Evolutionary conservation across 2,113 vertebrate species (phyloP), one percentile per base, ranked within the genome.

Genomic region (Ramphastos sulfuratus): DNA sequence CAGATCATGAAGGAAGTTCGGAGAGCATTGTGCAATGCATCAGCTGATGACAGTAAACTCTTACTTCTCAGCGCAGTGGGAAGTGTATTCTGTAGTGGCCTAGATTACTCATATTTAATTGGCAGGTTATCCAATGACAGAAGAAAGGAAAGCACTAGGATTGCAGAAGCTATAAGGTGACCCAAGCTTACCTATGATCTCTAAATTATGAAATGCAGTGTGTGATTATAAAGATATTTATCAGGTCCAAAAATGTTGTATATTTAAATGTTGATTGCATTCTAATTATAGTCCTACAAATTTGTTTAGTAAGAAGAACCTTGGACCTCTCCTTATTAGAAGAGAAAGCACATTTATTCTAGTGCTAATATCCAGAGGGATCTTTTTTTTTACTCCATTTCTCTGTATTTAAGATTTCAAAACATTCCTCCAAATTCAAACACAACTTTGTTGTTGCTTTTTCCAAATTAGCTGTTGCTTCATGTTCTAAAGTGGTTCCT

Each of bases 1-100:
- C 97, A 99, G 99, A 99, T 99, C 95, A 99, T 99, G 99, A 99
- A 99, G 97, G 99, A 99, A 97, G 98, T 99, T 77, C 98, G 98
- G 95, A 97, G 98, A 77, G 99, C 99, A 10, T 98, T 99, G 94
- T 98, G 98, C 89, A 99, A 99, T 19, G 99, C 99, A 5, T 98
- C 99, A 56, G 97, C 98, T 0, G 99, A 99, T 28, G 98, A 99
- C 97, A 99, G 99, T 97, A 99, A 99, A 91, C 97, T 99, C 44
- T 97, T 99, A 81, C 97, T 99, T 59, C 98, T 99, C 95, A 99
- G 99, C 44, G 98, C 99, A 0, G 99, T 99, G 86, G 99, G 99
- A 80, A 99, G 98, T 5, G 98, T 99, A 69, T 99, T 99, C 98
- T 99, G 99, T 97, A 99, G 99, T 5, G 99, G 99, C 82, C 97